Evolutionary conservation across 2,888 invertebrate species (phyloP).

Genomic region (Hipparchia semele): DNA sequence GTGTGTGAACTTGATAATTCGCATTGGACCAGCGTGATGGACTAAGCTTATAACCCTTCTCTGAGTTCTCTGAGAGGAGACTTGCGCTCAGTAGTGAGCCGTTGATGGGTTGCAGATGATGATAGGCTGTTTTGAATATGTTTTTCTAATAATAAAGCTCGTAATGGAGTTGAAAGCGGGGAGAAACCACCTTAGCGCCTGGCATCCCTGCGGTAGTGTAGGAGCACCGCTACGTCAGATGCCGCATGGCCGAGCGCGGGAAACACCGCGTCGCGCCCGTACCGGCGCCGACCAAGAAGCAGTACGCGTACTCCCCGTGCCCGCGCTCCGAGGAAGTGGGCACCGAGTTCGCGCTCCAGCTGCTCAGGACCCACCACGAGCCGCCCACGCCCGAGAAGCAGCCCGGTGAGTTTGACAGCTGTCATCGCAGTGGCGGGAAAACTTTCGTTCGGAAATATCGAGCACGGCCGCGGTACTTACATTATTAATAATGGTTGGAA

Average conservation of each 20-base stretch:
- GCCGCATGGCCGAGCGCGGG: conserved; percentile 80
- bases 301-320: conserved; percentile 79
- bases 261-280: conserved; percentile 79
- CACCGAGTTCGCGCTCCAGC: conserved; percentile 72
- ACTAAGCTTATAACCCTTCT: too few species aligned
- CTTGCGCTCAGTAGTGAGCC: too few species aligned
- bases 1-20: too few species aligned
- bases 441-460: conserved; percentile 25
- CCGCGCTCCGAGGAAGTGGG: conserved; percentile 81
- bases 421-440: conserved; percentile 41
- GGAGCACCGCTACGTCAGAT: conserved; percentile 58
- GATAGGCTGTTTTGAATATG: too few species aligned
- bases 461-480: too few species aligned
- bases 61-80: too few species aligned
- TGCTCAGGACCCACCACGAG: conserved; percentile 53
- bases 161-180: neutral
- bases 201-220: conserved; percentile 47
- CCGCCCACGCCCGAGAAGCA: conserved; percentile 61
- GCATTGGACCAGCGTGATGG: too few species aligned
- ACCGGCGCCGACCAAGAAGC: conserved; percentile 74
- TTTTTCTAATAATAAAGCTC: neutral
- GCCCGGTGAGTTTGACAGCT: conserved; percentile 42
- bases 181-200: conserved; percentile 17
- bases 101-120: too few species aligned
- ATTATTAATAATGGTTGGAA: too few species aligned